Base-by-base conservation (phyloP, 2,888 invertebrate species). In the Melanophora roralis region DNA sequence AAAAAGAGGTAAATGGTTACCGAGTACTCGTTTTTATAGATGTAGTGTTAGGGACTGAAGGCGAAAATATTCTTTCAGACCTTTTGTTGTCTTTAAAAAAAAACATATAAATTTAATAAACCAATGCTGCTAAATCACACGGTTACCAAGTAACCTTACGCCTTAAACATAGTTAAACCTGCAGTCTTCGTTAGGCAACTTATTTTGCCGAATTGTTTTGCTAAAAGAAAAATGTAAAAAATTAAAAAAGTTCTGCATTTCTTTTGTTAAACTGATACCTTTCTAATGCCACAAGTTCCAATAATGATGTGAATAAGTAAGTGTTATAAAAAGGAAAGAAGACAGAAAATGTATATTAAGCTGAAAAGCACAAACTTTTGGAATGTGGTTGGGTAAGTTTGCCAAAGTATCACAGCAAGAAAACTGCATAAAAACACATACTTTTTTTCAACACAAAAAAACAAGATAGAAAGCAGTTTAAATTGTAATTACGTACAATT, bases 341-440 rank as follows among this genome's bases (percentile, higher is more conserved):
- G 34, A 51, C 40, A 51, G n/a, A n/a, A n/a, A n/a, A 62, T 59
- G 27, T 27, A 27, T 5, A 53, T 78, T 51, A 49, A 43, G 62
- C 49, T 68, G 60, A 53, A 69, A 21, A 49, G 23, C 57, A 55
- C 4, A 72, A 60, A 23, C 12, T 36, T 47, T 49, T 71, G 75
- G 79, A 79, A 79, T 79, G 79, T 32, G 65, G 79, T 75, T 75
- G 32, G 59, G 79, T 71, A 34, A 75, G 67, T 65, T 71, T 71
- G 19, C n/a, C n/a, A 43, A 45, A 55, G 55, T 16, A 27, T 27
- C 27, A 71, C 59, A 32, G 34, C 67, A 49, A 40, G 40, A 49
- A 64, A 49, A 64, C 73, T 65, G 49, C 21, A 8, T 23, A 38
- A 11, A 53, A 32, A 38, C 5, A 34, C 6, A 5, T 5, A 27